Conservation (phyloP, 2,888 invertebrate genomes). For the Hydroisotoma schaefferi region DNA sequence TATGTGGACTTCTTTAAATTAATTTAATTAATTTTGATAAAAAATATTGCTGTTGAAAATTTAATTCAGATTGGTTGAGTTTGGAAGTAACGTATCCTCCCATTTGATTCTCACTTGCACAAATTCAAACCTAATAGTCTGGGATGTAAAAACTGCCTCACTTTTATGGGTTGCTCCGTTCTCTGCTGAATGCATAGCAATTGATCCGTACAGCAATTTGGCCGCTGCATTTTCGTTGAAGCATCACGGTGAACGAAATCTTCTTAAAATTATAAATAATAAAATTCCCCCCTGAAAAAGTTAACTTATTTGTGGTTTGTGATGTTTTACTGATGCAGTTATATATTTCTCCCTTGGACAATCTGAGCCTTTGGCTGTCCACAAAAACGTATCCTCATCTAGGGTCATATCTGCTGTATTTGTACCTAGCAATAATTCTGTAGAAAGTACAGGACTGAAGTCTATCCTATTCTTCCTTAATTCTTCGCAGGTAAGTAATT, state of each 20-base stretch:
- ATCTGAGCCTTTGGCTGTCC: constrained; percentile 25
- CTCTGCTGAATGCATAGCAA: constrained; percentile 55
- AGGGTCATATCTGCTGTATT: constrained; percentile 35
- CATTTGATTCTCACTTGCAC: constrained; percentile 61
- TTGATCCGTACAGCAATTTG: constrained; percentile 63
- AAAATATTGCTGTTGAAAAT: not conserved
- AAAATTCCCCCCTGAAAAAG: not conserved
- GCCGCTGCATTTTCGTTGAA: constrained; percentile 66
- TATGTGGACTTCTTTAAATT: not conserved
- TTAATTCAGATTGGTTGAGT: constrained; percentile 56
- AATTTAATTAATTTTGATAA: not conserved
- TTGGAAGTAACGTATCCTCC: constrained; percentile 59
- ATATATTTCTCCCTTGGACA: constrained; percentile 30
- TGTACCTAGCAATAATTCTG: constrained; percentile 17
- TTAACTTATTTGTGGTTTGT: constrained; percentile 2
- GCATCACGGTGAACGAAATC: constrained; percentile 61
- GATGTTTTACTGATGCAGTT: constrained; percentile 16
- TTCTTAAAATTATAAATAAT: constrained; percentile 27
- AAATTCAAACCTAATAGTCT: constrained; percentile 62
- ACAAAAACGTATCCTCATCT: constrained; percentile 31
- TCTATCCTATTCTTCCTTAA: constrained; percentile 39
- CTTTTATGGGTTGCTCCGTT: constrained; percentile 66
- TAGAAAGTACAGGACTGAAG: constrained; percentile 20
- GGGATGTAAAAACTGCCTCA: constrained; percentile 69
- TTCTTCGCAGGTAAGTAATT: constrained; percentile 30